Evolutionary conservation across 2,113 vertebrate species (phyloP).

Genomic region (Xenopus borealis): DNA sequence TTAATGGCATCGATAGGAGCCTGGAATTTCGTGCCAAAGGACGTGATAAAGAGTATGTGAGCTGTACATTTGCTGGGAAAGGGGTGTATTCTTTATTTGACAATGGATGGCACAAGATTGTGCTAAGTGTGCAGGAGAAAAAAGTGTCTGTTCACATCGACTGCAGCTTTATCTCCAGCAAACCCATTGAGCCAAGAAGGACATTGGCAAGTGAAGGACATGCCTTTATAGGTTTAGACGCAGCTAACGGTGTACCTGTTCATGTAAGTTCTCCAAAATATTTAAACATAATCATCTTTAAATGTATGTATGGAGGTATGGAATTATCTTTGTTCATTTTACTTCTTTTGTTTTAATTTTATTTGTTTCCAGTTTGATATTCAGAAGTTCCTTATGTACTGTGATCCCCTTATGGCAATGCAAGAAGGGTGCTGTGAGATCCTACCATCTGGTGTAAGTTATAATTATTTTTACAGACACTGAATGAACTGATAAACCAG

Average conservation of each 20-base stretch:
- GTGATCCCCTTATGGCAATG: slow-evolving; percentile 76
- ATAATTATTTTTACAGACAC: not conserved
- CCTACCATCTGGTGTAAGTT: slow-evolving; percentile 76
- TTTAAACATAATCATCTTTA: not conserved
- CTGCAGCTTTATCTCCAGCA: slow-evolving; percentile 80
- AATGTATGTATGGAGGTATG: not conserved
- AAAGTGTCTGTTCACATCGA: slow-evolving; percentile 79
- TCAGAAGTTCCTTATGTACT: slow-evolving; percentile 88
- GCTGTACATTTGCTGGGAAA: slow-evolving; percentile 72
- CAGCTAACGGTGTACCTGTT: slow-evolving; percentile 68
- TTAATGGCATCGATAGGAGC: slow-evolving; percentile 76
- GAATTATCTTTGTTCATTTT: not conserved
- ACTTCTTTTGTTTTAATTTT: fast-evolving
- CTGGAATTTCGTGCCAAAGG: slow-evolving; percentile 75
- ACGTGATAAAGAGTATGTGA: slow-evolving; percentile 46
- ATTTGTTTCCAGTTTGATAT: slow-evolving; percentile 75
- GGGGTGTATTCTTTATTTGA: slow-evolving; percentile 81
- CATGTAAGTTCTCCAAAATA: slow-evolving; percentile 62
- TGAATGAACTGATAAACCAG: too few species aligned
- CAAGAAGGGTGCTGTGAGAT: slow-evolving; percentile 92
- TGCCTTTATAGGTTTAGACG: slow-evolving; percentile 75
- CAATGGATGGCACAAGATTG: slow-evolving; percentile 87
- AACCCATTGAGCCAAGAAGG: slow-evolving; percentile 68
- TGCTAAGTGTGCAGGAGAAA: slow-evolving; percentile 67
- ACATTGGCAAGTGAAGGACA: slow-evolving; percentile 67